Percentiles rank a stretch among this genome's conserved stretches.
Conservation (phyloP, 2,113 vertebrate genomes). For the Antigone vipio region DNA sequence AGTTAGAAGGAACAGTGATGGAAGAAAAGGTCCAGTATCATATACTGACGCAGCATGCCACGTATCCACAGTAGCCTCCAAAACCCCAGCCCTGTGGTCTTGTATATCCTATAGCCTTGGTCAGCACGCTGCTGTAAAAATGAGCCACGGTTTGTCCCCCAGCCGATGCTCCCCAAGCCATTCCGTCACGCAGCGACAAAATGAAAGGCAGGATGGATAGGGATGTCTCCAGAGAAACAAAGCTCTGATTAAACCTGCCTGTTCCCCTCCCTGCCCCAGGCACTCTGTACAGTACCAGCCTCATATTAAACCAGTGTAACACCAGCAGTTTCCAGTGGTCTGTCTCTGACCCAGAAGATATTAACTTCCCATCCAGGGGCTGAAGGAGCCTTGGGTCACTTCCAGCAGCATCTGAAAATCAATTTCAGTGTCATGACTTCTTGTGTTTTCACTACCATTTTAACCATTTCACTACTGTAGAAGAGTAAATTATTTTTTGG, state of each 20-base stretch:
- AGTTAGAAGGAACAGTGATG: not conserved
- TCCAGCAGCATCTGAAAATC: constrained; percentile 20
- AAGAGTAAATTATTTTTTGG: not conserved
- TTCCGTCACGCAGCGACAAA: not conserved
- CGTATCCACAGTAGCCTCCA: rapidly evolving
- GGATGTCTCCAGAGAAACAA: not conserved
- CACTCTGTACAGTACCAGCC: not conserved
- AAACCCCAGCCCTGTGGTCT: not conserved
- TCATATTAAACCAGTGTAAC: not conserved
- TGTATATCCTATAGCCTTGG: not conserved
- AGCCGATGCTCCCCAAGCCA: not conserved
- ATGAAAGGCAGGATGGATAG: not conserved
- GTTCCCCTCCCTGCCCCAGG: not conserved
- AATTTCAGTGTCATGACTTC: not conserved
- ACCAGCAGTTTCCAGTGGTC: not conserved
- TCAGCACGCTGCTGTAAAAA: not conserved
- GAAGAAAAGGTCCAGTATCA: not conserved
- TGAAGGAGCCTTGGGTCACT: not conserved
- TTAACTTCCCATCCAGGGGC: not conserved
- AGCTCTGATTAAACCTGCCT: not conserved
- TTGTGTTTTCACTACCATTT: not conserved
- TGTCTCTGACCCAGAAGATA: not conserved
- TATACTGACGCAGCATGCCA: not conserved
- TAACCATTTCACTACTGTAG: not conserved
- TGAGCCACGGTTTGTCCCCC: not conserved